Evolutionary conservation across 2,797 vertebrate species (phyloP), one percentile per base, ranked within the genome.

Genomic region (Acanthurus leucopareius): DNA sequence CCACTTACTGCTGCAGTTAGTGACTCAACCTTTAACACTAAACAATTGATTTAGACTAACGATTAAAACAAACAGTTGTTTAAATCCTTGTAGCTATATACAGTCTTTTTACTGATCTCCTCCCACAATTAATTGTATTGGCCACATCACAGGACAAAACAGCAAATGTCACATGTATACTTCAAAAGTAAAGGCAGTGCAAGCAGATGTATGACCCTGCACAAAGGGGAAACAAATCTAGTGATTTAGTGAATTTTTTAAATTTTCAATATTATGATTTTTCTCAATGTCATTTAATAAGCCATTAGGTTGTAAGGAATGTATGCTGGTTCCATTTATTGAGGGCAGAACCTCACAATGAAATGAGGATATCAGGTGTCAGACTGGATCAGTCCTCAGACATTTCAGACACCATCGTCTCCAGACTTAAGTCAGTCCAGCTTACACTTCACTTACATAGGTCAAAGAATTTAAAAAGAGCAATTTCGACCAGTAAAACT

Each of bases 331-430:
- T 47, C 15, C 4, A 11, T 2, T 51, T 35, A 73, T 1, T 69
- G 28, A 35, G 15, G 14, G 13, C 15, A 69, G 19, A 79, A 25
- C 25, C 2, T 2, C 25, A 75, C 3, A 45, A 67, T 19, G 28
- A 82, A 14, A 1, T 52, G 25, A 65, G 22, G 20, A 19, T 25
- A 19, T 56, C 10, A 58, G 16, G 2, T 14, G 56, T 45, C 22
- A 77, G 52, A 61, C 20, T 38, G 51, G 20, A 66, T 45, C 7
- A 16, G 0, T 6, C 40, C 54, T 45, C 64, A 75, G 22, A 11
- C 40, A 54, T 52, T 61, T 70, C 15, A 35, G 20, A 40, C 1
- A 58, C 1, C 2, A 74, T 28, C 35, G 65, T 75, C 60, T 61
- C 19, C 25, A 66, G 63, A 75, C 28, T 7, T 0, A 19, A 3